Conservation (phyloP, 2,888 invertebrate genomes). For the Synanthedon tipuliformis region DNA sequence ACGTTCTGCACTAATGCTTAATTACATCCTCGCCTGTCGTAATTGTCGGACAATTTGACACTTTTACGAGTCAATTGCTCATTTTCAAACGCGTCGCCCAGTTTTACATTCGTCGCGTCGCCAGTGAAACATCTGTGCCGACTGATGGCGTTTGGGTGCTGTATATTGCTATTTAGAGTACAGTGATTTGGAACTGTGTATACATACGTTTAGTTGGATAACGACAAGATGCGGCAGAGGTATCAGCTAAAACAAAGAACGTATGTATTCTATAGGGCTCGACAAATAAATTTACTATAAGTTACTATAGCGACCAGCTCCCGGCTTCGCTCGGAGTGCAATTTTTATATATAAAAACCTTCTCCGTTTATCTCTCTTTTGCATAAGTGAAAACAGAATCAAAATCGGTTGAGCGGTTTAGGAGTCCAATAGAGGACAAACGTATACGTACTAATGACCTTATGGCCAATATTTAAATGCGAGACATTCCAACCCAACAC, state of each 20-base stretch:
- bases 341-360: too few species aligned
- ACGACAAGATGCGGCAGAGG: conserved; percentile 53
- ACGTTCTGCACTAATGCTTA: conserved; percentile 55
- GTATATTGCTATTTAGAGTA: conserved; percentile 37
- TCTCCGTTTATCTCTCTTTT: too few species aligned
- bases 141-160: conserved; percentile 30
- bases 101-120: conserved; percentile 18
- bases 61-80: conserved; percentile 26
- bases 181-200: conserved; percentile 26
- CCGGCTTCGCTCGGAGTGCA: too few species aligned
- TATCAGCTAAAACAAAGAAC: conserved; percentile 63
- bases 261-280: conserved; percentile 38
- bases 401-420: too few species aligned
- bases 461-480: conserved; percentile 22
- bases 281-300: background rate
- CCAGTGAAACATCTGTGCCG: conserved; percentile 13
- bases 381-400: too few species aligned
- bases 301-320: conserved; percentile 1
- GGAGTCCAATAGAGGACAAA: too few species aligned
- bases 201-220: background rate
- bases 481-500: conserved; percentile 25
- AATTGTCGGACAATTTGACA: conserved; percentile 48
- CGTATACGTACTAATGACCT: conserved; percentile 15
- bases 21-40: conserved; percentile 54
- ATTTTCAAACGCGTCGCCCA: conserved; percentile 31